Conservation (phyloP, 2,888 invertebrate genomes). For the Chrysina gloriosa region DNA sequence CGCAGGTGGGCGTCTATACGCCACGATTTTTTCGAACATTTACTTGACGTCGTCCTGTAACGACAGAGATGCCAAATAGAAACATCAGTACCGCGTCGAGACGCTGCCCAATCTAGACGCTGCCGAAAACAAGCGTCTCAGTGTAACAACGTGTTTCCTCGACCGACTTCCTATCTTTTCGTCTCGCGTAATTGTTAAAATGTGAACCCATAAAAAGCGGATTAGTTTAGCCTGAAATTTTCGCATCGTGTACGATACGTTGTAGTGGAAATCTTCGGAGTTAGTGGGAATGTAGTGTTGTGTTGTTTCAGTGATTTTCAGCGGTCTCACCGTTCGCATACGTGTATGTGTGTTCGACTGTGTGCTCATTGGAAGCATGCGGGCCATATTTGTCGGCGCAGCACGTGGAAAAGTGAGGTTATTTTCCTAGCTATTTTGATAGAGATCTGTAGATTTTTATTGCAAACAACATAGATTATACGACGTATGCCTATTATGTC, state of each 20-base stretch:
- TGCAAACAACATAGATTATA: neutral
- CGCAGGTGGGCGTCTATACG: slow-evolving; percentile 35
- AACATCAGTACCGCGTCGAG: slow-evolving; percentile 37
- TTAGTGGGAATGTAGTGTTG: slow-evolving; percentile 26
- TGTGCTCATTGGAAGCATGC: slow-evolving; percentile 20
- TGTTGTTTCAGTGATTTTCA: slow-evolving; percentile 24
- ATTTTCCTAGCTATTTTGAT: slow-evolving; percentile 21
- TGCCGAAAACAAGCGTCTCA: slow-evolving; percentile 33
- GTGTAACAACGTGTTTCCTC: slow-evolving; percentile 29
- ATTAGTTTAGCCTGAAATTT: neutral
- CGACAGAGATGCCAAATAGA: slow-evolving; percentile 37
- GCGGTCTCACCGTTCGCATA: slow-evolving; percentile 16
- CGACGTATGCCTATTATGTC: neutral
- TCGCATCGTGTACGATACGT: neutral
- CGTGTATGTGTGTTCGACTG: slow-evolving; percentile 14
- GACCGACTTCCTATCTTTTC: slow-evolving; percentile 31
- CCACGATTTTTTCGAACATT: slow-evolving; percentile 26
- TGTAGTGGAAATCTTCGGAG: neutral
- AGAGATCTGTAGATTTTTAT: neutral
- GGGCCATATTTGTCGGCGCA: slow-evolving; percentile 33
- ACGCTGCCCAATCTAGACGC: slow-evolving; percentile 35
- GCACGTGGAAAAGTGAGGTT: slow-evolving; percentile 38
- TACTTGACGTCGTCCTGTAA: slow-evolving; percentile 34
- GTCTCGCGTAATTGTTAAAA: slow-evolving; percentile 32
- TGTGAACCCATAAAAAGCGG: slow-evolving; percentile 5